phyloP scores from a whole-genome alignment of 2,888 invertebrate species.

The Platycheirus rosarum region DNA sequence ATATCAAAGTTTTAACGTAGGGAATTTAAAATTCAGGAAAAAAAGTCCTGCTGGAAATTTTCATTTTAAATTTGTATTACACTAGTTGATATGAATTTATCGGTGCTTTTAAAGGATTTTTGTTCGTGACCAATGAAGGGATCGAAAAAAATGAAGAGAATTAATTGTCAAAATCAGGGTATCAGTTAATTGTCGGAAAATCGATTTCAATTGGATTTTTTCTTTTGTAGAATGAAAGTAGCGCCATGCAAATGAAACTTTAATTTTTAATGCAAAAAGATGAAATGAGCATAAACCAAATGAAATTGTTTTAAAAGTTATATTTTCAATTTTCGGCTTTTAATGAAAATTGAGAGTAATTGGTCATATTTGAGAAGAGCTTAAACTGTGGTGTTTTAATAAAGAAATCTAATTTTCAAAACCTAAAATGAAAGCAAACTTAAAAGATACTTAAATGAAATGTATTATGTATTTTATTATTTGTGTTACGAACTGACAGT shows the following conservation, averaged over 20 bases:
- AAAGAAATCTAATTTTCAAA: no score
- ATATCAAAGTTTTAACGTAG: not conserved
- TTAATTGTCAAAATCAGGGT: constrained; percentile 47
- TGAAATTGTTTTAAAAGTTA: no score
- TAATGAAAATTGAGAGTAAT: no score
- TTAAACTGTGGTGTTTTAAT: no score
- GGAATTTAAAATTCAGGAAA: constrained; percentile 17
- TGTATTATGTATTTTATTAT: no score
- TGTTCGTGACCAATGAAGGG: not conserved
- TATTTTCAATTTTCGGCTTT: no score
- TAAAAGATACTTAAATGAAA: no score
- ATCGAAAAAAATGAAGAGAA: not conserved
- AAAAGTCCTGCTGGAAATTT: constrained; percentile 27
- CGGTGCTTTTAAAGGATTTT: constrained; percentile 2
- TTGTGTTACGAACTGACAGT: no score
- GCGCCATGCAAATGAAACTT: constrained; percentile 8
- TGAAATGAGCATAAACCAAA: constrained; percentile 4
- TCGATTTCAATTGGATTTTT: constrained; percentile 31
- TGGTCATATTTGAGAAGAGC: no score
- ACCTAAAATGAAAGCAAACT: no score
- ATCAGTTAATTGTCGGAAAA: constrained; percentile 45
- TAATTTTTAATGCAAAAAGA: not conserved
- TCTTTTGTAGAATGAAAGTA: constrained; percentile 28
- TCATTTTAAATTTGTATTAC: constrained; percentile 17
- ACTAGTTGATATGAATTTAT: not conserved